phyloP scores from a whole-genome alignment of 2,888 invertebrate genomes.

The Pollenia amentaria region DNA sequence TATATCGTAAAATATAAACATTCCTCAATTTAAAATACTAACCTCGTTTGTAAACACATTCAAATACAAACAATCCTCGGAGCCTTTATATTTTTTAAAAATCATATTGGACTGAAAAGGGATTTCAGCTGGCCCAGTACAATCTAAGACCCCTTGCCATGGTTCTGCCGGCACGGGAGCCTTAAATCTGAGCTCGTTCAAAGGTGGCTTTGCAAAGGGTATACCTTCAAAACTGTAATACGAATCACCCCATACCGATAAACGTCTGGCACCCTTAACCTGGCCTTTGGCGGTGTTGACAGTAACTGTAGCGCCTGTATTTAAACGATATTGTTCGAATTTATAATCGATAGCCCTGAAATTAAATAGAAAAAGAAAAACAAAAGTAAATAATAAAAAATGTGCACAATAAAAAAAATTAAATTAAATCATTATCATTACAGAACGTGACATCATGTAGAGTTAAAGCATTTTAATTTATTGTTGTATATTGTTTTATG shows the following conservation, averaged over 20 bases:
- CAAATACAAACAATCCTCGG: slow-evolving; percentile 86
- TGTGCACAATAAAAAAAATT: not conserved
- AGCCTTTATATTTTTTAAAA: slow-evolving; percentile 83
- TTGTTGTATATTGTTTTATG: not conserved
- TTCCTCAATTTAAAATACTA: slow-evolving; percentile 68
- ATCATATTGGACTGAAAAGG: slow-evolving; percentile 82
- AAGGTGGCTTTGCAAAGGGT: slow-evolving; percentile 83
- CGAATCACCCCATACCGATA: slow-evolving; percentile 81
- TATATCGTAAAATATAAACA: too few relatives aligned
- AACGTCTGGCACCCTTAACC: slow-evolving; percentile 82
- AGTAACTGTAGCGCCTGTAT: slow-evolving; percentile 79
- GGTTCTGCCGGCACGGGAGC: slow-evolving; percentile 84
- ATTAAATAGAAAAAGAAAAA: slow-evolving; percentile 15
- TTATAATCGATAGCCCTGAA: slow-evolving; percentile 81
- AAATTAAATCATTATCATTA: slow-evolving; percentile 1
- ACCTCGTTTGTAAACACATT: slow-evolving; percentile 85
- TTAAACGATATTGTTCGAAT: slow-evolving; percentile 80
- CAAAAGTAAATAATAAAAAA: not conserved
- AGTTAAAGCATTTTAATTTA: not conserved
- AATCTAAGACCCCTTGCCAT: slow-evolving; percentile 85
- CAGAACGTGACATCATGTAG: slow-evolving; percentile 50
- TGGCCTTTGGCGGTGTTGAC: slow-evolving; percentile 81
- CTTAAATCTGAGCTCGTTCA: slow-evolving; percentile 82
- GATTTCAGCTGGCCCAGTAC: slow-evolving; percentile 81
- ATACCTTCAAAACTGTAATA: slow-evolving; percentile 83